phyloP scores from a whole-genome alignment of 2,113 vertebrate genomes.

The Hepsetus odoe region DNA sequence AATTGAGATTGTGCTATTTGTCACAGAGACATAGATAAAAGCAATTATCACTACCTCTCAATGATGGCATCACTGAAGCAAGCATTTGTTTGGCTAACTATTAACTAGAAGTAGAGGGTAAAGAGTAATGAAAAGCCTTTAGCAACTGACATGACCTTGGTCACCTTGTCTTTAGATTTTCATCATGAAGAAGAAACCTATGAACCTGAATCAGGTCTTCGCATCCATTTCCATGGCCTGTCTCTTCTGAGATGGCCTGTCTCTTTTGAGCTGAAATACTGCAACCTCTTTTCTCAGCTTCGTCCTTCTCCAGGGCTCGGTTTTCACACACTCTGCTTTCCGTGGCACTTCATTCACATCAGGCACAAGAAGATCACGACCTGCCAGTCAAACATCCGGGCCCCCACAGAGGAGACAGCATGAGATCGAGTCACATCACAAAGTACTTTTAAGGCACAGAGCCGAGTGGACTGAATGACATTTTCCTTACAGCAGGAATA shows the following conservation, averaged over 20 bases:
- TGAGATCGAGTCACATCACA: background rate
- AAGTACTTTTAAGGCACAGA: background rate
- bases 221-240: slow-evolving; percentile 23
- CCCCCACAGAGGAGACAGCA: background rate
- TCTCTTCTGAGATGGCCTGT: background rate
- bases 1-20: slow-evolving; percentile 1
- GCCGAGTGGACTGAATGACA: background rate
- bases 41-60: background rate
- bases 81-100: background rate
- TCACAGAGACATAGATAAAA: slow-evolving; percentile 15
- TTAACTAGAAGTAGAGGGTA: background rate
- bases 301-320: slow-evolving; percentile 25
- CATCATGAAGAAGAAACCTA: background rate
- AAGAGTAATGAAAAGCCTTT: background rate
- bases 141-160: background rate
- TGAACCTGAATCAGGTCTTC: slow-evolving; percentile 22
- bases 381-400: background rate
- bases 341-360: background rate
- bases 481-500: background rate
- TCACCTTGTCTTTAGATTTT: slow-evolving; percentile 13
- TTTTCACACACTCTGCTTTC: slow-evolving; percentile 17
- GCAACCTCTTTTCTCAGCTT: background rate
- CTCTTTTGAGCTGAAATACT: background rate
- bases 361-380: background rate
- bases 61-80: background rate